A percentile compares a stretch with the other conserved stretches of the same genome.
phyloP scores from a whole-genome alignment of 2,888 invertebrate species.

The Diplazon laetatorius region DNA sequence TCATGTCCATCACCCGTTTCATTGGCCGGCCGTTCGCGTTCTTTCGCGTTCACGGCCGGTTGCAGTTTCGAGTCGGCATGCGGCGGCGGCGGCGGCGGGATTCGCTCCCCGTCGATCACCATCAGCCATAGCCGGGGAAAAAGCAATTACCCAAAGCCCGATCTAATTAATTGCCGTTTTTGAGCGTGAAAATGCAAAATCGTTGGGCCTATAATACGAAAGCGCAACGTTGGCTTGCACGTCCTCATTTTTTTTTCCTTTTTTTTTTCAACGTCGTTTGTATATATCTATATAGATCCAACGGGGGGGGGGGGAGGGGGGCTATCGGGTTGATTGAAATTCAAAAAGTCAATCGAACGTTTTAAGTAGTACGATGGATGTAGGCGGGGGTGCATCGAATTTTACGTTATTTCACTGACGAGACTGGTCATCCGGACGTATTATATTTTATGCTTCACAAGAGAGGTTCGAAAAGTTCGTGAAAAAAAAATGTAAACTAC shows the following conservation, averaged over 20 bases:
- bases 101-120: constrained; percentile 62
- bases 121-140: constrained; percentile 64
- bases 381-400: not conserved
- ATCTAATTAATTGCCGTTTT: constrained; percentile 70
- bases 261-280: constrained; percentile 12
- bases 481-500: no score
- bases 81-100: constrained; percentile 31
- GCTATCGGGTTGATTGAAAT: constrained; percentile 61
- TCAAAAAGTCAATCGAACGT: constrained; percentile 64
- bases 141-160: constrained; percentile 69
- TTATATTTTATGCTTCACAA: no score
- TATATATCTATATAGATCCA: no score
- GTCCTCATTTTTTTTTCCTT: no score
- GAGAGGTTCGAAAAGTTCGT: no score
- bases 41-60: not conserved
- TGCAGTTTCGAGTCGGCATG: constrained; percentile 38
- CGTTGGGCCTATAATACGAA: constrained; percentile 63
- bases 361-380: constrained; percentile 47
- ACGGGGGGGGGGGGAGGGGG: no score
- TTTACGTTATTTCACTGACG: constrained; percentile 24
- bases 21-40: constrained; percentile 43
- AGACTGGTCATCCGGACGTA: no score
- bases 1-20: constrained; percentile 53
- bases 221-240: constrained; percentile 51
- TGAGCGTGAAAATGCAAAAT: constrained; percentile 68